Base-by-base conservation (phyloP, 2,888 invertebrate genomes). In the Caenorhabditis sp. region DNA sequence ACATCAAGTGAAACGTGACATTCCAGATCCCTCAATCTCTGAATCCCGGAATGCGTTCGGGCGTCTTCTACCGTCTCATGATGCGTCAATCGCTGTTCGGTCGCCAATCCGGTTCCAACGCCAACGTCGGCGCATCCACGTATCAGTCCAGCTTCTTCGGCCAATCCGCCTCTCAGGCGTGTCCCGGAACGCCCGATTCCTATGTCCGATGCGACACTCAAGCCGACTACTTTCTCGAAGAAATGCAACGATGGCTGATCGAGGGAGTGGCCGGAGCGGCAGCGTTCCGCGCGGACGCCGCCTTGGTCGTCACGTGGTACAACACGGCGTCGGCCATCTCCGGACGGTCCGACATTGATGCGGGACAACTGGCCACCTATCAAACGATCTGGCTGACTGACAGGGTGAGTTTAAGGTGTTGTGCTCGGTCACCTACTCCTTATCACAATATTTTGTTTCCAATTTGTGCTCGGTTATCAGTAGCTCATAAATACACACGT, bases 281-380 rank as follows among this genome's bases (percentile, higher is more conserved):
- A 39, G 93, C 93, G 0, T 98, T 97, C 90, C 92, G 93, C 81
- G 95, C 97, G 0, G 95, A 95, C 89, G 95, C 95, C 89, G 94
- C 93, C 2, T 91, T 95, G 71, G 94, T 95, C 72, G 92, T 94
- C 63, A 97, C 97, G 0, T 98, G 97, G 98, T 88, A 86, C 74
- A 87, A 88, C 76, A 88, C 88, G 8, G 88, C 87, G 8, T 87
- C 88, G 8, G 88, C 88, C n/a, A 83, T 88, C 30, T 87, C 88
- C 0, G 88, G 88, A 37, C 65, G 88, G 62, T 86, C 88, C n/a
- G 88, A 88, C 73, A 78, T 88, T 55, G 86, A 87, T 61, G 81
- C 85, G n/a, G 87, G 86, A 48, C 86, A 87, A 63, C 58, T 86
- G 75, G 84, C 88, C 13, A 89, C 88, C 8, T 88, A 88, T 71